Base-by-base conservation (phyloP, 2,888 invertebrate species). In the Diaprepes abbreviatus region DNA sequence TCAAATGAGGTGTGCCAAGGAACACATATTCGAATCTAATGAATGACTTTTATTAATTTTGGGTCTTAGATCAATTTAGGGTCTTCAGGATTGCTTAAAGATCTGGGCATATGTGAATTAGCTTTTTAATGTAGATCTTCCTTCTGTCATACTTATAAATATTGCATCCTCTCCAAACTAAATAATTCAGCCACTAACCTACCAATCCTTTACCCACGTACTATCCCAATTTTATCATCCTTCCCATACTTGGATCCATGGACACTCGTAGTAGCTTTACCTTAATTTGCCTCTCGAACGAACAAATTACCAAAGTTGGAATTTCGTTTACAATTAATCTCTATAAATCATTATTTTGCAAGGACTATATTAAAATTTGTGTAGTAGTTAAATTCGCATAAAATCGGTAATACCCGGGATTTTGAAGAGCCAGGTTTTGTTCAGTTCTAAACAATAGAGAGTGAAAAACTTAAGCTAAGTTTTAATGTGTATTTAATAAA, bases 341-440 rank as follows among this genome's bases (percentile, higher is more conserved):
- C 45, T 60, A 60, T 60, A 60, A 60, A 60, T 60, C 43, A 60
- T 60, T 60, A 60, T 65, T 65, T 65, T 55, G 54, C 57, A 45
- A 65, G 36, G 28, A 7, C 65, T 45, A 57, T 33, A 65, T 55
- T 65, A 57, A 65, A 57, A 65, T 57, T 65, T 65, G 80, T 79
- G 78, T 19, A 63, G 63, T 63, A 63, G 63, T 63, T 63, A 40
- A 63, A 52, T 63, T 63, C 63, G 52, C 50, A 38, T 63, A 63
- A 63, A 52, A 63, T 63, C 52, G 5, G 52, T 63, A 63, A 63
- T 63, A 28, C 63, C 50, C 14, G 33, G 63, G 63, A 63, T 63
- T 63, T 40, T 38, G 16, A 38, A 43, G 16, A 59, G 58, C 43
- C 38, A 21, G n/a, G 52, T 50, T 52, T 31, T 38, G 28, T 63